Evolutionary conservation across 1,140 invertebrate species (phyloP).

Genomic region (Drosophila bocki): DNA sequence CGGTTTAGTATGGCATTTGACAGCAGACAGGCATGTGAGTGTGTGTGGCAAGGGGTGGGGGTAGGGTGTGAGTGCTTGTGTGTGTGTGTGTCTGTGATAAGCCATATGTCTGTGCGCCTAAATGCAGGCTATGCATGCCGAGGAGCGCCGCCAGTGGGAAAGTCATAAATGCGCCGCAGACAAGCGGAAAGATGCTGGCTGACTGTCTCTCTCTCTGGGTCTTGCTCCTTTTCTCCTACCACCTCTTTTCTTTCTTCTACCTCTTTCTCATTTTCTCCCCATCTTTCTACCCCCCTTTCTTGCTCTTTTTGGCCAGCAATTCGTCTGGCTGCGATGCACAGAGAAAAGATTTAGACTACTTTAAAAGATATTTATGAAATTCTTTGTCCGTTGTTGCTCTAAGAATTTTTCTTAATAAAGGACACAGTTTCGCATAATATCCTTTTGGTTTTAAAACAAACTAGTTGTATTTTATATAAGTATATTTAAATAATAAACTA

Average conservation of each 20-base stretch:
- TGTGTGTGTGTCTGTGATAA: constrained; percentile 65
- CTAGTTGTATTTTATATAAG: too few relatives aligned
- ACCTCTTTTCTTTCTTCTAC: constrained; percentile 3
- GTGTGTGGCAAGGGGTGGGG: constrained; percentile 14
- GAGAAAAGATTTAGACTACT: background rate
- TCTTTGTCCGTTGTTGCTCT: background rate
- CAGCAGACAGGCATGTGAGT: constrained; percentile 50
- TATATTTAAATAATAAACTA: background rate
- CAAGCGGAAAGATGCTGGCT: constrained; percentile 81
- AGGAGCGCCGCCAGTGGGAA: constrained; percentile 30
- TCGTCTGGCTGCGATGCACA: constrained; percentile 29
- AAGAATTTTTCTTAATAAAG: background rate
- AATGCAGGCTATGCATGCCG: constrained; percentile 68
- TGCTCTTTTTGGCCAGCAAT: constrained; percentile 50
- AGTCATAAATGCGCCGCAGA: constrained; percentile 80
- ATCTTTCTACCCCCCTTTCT: background rate
- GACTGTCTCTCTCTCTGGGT: constrained; percentile 45
- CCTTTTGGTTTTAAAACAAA: background rate
- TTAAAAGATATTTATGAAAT: background rate
- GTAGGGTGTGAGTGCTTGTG: constrained; percentile 16
- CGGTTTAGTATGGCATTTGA: constrained; percentile 82
- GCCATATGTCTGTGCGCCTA: constrained; percentile 77
- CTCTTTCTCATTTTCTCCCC: background rate
- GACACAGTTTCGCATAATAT: too few relatives aligned
- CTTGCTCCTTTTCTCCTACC: background rate